These are phyloP conservation scores for Amblyteles armatorius DNA, from an alignment of 2,888 invertebrate species.

Conservation along the genomic window DNA sequence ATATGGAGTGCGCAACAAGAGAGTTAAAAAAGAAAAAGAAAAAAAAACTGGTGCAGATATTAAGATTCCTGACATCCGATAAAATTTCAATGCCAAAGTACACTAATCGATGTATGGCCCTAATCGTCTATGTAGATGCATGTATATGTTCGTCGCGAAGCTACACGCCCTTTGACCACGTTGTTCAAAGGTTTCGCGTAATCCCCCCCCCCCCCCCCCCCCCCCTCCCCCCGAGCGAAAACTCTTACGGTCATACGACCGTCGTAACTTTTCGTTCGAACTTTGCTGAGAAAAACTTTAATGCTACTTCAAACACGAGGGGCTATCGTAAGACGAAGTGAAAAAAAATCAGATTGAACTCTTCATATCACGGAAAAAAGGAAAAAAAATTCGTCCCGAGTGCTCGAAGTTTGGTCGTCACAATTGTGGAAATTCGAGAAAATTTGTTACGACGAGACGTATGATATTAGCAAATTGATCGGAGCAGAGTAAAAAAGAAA, in stretches of 20 bases:
- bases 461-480: conserved; percentile 44
- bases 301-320: neutral
- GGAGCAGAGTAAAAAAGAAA: conserved; percentile 24
- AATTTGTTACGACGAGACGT: conserved; percentile 20
- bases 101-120: conserved; percentile 69
- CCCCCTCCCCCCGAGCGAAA: neutral
- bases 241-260: conserved; percentile 3
- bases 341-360: conserved; percentile 9
- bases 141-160: conserved; percentile 43
- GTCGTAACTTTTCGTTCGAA: conserved; percentile 22
- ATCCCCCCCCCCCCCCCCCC: no score
- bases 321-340: neutral
- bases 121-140: conserved; percentile 56
- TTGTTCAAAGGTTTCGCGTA: conserved; percentile 30
- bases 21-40: conserved; percentile 12
- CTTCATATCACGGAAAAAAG: conserved; percentile 36
- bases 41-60: conserved; percentile 67
- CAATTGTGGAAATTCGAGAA: conserved; percentile 27
- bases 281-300: conserved; percentile 11
- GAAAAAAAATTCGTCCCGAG: conserved; percentile 9
- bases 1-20: conserved; percentile 45
- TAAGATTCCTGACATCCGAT: conserved; percentile 77
- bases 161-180: conserved; percentile 1
- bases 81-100: conserved; percentile 81
- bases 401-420: conserved; percentile 46